Evolutionary conservation across 2,113 vertebrate genomes (phyloP), one percentile per base, ranked within the genome.

Genomic region (Xiphophorus couchianus): DNA sequence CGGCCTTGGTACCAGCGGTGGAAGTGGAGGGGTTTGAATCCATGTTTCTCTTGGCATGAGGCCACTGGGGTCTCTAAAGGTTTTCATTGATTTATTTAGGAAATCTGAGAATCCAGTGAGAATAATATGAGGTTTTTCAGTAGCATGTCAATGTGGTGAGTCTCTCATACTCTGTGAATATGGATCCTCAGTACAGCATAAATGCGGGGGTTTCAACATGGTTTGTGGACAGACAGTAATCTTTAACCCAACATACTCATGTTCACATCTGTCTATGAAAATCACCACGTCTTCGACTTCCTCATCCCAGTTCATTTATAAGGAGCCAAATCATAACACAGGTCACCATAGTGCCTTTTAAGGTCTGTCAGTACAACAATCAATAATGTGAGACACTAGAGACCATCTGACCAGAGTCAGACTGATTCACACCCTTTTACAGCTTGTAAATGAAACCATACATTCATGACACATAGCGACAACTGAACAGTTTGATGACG

Each of bases 111-210:
- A 22, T 66, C 72, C 44, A 60, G 48, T 35, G 8, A 9, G 13
- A 51, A 74, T 48, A 66, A 66, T 29, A 29, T 74, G 63, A 74
- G 33, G 31, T 60, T 60, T 74, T 74, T 73, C 73, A 67, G 73
- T 74, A 74, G 73, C 73, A 60, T 19, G 48, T 42, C 30, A 35
- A 30, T 62, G 44, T 33, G 71, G 37, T 29, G 31, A 60, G 73
- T 5, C 6, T 63, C 39, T 63, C 17, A 31, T 60, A 62, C 54
- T 69, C 19, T 10, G 14, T 33, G 62, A 31, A 48, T 31, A n/a
- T 51, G n/a, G 27, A 33, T 48, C 39, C 39, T 13, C 71, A 27
- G 61, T 33, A 25, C 27, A 14, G 42, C 15, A 37, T 14, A 37
- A 25, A 39, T 61, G 73, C 29, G 33, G 9, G 51, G n/a, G 39